Evolutionary conservation across 2,113 vertebrate genomes (phyloP), one percentile per base, ranked within the genome.

Genomic region (Mormyrus lacerda): DNA sequence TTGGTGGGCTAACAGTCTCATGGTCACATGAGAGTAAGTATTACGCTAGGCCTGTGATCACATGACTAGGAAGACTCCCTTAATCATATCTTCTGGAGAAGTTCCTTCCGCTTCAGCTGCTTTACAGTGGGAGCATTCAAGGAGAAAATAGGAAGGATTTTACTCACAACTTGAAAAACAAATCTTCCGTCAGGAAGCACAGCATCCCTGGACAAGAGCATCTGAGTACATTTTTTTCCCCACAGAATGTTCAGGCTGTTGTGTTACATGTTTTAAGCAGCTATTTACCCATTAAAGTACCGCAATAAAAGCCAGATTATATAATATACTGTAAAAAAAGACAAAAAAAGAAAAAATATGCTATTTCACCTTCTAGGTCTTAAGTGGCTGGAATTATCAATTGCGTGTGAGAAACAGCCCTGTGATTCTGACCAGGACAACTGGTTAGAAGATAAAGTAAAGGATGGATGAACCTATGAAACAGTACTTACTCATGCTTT

Each of bases 61-160:
- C 85, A 53, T 35, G 85, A 35, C 85, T 53, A 47, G 2, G n/a
- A 53, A 53, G 48, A 87, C n/a, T 35, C 50, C 27, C 85, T 55
- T 53, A 47, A 55, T 87, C 35, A 9, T 53, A 19, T 48, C 85
- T 53, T 39, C 48, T 53, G 48, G n/a, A 51, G 85, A 87, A 55
- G 85, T 55, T 48, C 44, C 44, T 79, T 79, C 73, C 73, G 15
- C 73, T 79, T 79, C 73, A 79, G 73, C 73, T 79, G 35, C 35
- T 79, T 79, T 35, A 53, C 85, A 87, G 47, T 53, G 85, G 50
- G 50, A 51, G 50, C 48, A 87, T 35, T 53, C 50, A 39, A 55
- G 85, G 31, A 55, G 85, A 87, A 87, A 87, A 87, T 53, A 87
- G 85, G 85, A 87, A 50, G 50, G 85, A 50, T 48, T 87, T 87